Evolutionary conservation across 1,140 invertebrate genomes (phyloP).

Genomic region (Drosophila nikananu): DNA sequence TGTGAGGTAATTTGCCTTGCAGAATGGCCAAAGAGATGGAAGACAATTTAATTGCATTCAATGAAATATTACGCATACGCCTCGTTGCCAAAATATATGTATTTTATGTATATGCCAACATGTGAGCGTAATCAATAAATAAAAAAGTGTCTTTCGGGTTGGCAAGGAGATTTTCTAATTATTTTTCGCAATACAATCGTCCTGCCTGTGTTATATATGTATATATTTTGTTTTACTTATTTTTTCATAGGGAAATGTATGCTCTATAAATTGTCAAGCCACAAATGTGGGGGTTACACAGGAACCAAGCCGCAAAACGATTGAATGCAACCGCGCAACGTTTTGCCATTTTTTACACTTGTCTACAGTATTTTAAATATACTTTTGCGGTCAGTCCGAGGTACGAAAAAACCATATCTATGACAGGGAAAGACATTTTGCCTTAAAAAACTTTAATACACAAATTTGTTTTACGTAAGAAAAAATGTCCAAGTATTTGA

Average conservation of each 20-base stretch:
- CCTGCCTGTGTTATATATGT: neutral
- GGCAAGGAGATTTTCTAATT: conserved; percentile 64
- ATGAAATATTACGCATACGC: conserved; percentile 39
- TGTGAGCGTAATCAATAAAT: conserved; percentile 57
- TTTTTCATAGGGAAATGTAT: conserved; percentile 40
- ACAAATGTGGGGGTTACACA: conserved; percentile 57
- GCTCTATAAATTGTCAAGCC: conserved; percentile 64
- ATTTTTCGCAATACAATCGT: conserved; percentile 45
- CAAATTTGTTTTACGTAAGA: neutral
- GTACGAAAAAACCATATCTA: conserved; percentile 16
- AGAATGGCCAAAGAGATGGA: neutral
- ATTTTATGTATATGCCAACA: neutral
- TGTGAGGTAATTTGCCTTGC: neutral
- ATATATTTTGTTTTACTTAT: conserved; percentile 6
- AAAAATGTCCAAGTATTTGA: neutral
- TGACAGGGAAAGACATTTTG: neutral
- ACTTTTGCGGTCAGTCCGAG: conserved; percentile 45
- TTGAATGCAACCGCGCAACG: conserved; percentile 73
- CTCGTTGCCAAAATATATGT: conserved; percentile 3
- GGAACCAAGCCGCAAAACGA: conserved; percentile 60
- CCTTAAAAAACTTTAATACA: neutral
- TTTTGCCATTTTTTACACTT: conserved; percentile 65
- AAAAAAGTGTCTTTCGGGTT: conserved; percentile 33
- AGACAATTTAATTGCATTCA: conserved; percentile 11
- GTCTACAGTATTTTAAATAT: conserved; percentile 69